These are phyloP conservation scores for Engystomops pustulosus DNA, from an alignment of 2,113 vertebrate genomes.

Conservation along the genomic window DNA sequence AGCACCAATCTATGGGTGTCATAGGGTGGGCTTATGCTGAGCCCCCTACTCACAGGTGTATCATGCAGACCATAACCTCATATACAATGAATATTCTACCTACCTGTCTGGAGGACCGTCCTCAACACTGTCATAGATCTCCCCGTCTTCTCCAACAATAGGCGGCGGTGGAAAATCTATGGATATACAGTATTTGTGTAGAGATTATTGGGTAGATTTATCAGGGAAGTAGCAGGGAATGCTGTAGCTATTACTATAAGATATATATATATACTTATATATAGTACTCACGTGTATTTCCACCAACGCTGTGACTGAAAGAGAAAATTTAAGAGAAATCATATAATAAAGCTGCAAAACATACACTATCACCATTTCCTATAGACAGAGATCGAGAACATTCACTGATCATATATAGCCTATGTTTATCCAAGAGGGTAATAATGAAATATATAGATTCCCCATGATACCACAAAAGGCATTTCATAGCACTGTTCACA, in stretches of 20 bases:
- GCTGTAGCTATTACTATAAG: too few species aligned
- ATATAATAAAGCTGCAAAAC: not conserved
- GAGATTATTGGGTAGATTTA: too few species aligned
- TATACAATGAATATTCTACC: not conserved
- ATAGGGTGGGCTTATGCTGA: not conserved
- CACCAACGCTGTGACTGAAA: constrained; percentile 18
- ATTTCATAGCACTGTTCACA: too few species aligned
- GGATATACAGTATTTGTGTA: constrained; percentile 60
- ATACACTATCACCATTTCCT: too few species aligned
- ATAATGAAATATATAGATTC: too few species aligned
- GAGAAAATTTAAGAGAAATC: not conserved
- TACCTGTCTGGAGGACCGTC: constrained; percentile 67
- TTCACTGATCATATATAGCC: too few species aligned
- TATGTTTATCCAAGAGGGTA: too few species aligned
- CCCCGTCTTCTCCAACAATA: constrained; percentile 73
- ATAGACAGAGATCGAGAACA: too few species aligned
- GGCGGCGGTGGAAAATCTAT: constrained; percentile 76
- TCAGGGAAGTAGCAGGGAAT: not conserved
- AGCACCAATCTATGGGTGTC: not conserved
- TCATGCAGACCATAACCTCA: not conserved
- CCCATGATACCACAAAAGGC: too few species aligned
- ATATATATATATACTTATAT: too few species aligned
- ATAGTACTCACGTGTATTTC: constrained; percentile 11
- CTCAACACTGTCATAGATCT: constrained; percentile 87
- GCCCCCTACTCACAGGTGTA: not conserved